A percentile compares a stretch with the other conserved stretches of the same genome.
Conservation (phyloP, 2,888 invertebrate species). For the Formica aserva region DNA sequence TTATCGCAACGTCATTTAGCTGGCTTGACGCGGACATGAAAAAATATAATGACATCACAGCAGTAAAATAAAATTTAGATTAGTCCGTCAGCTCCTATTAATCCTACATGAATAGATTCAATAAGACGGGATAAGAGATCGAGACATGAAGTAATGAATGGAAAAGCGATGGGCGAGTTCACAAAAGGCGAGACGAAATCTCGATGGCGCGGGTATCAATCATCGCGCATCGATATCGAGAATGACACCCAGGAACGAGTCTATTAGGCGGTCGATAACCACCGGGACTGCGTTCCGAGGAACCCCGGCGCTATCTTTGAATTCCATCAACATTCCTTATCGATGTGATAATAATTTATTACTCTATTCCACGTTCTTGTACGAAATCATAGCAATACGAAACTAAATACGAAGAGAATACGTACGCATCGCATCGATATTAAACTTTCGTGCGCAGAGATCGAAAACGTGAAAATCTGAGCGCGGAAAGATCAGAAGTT, state of each 20-base stretch:
- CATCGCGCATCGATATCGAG: slow-evolving; percentile 70
- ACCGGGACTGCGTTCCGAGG: slow-evolving; percentile 74
- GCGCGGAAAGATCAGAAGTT: slow-evolving; percentile 24
- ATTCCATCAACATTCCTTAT: slow-evolving; percentile 84
- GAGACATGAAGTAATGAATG: slow-evolving; percentile 63
- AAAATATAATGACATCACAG: slow-evolving; percentile 44
- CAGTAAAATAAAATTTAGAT: slow-evolving; percentile 62
- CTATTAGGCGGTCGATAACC: slow-evolving; percentile 79
- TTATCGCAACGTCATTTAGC: slow-evolving; percentile 45
- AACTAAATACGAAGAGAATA: slow-evolving; percentile 15
- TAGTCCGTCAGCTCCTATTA: slow-evolving; percentile 65
- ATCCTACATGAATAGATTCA: slow-evolving; percentile 68
- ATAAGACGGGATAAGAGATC: slow-evolving; percentile 68
- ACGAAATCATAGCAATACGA: slow-evolving; percentile 37
- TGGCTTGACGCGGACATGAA: neutral
- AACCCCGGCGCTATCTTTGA: slow-evolving; percentile 77
- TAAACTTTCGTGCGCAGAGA: slow-evolving; percentile 45
- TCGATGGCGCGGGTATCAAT: slow-evolving; percentile 69
- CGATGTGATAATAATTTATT: slow-evolving; percentile 84
- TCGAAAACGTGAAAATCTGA: slow-evolving; percentile 17
- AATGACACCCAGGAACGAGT: slow-evolving; percentile 80
- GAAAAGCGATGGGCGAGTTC: slow-evolving; percentile 54
- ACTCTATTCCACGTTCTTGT: slow-evolving; percentile 72
- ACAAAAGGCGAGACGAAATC: slow-evolving; percentile 51
- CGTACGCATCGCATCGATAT: slow-evolving; percentile 30